These are phyloP conservation scores for Solenopsis invicta DNA, from an alignment of 1,140 invertebrate species.

Conservation along the genomic window DNA sequence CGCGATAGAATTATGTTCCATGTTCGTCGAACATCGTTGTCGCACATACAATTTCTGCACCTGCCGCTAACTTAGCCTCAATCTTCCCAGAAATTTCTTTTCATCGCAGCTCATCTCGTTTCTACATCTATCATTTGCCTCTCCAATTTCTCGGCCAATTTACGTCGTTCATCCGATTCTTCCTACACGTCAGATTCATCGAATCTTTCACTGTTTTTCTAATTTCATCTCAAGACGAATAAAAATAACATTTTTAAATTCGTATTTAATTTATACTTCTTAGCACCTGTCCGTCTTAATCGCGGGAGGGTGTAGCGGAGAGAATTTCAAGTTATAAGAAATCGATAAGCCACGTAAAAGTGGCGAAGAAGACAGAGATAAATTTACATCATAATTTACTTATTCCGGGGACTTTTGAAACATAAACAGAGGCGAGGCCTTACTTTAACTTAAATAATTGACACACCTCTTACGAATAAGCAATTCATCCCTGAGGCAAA, in stretches of 20 bases:
- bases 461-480: constrained; percentile 2
- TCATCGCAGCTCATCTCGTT: background rate
- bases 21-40: constrained; percentile 48
- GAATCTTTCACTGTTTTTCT: background rate
- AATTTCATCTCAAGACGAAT: background rate
- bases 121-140: constrained; percentile 11
- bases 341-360: background rate
- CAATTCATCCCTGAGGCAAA: constrained; percentile 18
- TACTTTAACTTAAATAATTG: background rate
- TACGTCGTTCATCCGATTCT: background rate
- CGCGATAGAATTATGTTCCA: constrained; percentile 56
- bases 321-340: background rate
- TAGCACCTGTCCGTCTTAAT: background rate
- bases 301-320: background rate
- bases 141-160: constrained; percentile 28
- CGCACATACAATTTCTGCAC: constrained; percentile 57
- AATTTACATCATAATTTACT: background rate
- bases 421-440: background rate
- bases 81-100: constrained; percentile 55
- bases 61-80: constrained; percentile 34
- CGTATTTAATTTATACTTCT: background rate
- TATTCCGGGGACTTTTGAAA: background rate
- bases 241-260: background rate
- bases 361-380: background rate
- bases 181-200: background rate